Percentiles rank a stretch among this genome's conserved stretches.
Evolutionary conservation across 2,888 invertebrate species (phyloP).

Genomic region (Noctua janthina): DNA sequence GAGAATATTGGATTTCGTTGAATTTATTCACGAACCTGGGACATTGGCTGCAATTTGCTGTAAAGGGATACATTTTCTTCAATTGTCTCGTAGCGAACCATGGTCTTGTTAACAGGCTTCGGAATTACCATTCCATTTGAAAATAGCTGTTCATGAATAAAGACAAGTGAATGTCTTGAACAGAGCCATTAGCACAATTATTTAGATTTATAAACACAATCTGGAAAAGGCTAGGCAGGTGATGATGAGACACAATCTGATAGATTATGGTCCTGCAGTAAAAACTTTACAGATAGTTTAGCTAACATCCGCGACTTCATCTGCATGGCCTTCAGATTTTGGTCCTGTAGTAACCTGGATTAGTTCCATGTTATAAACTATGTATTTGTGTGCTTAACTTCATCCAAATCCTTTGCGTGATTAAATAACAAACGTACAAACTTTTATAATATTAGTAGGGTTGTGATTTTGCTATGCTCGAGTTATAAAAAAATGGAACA

Average conservation of each 20-base stretch:
- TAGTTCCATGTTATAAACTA: background rate
- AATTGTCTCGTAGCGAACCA: background rate
- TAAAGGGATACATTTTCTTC: slow-evolving; percentile 6
- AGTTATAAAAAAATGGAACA: background rate
- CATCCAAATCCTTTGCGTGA: background rate
- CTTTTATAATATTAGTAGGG: background rate
- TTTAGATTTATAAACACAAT: no score
- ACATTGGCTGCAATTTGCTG: slow-evolving; percentile 23
- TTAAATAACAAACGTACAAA: background rate
- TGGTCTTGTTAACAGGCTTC: slow-evolving; percentile 1
- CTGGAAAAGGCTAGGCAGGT: background rate
- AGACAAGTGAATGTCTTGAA: background rate
- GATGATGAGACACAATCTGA: background rate
- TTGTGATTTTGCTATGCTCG: background rate
- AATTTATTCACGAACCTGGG: slow-evolving; percentile 26
- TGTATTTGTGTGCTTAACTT: background rate
- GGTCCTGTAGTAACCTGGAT: background rate
- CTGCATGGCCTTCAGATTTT: background rate
- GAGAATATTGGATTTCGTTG: slow-evolving; percentile 34
- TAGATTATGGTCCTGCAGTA: background rate
- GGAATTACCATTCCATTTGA: background rate
- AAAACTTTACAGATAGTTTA: background rate
- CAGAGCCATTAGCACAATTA: no score
- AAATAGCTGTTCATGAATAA: background rate
- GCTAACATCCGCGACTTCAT: background rate